Evolutionary conservation across 2,888 invertebrate species (phyloP).

Genomic region (Athripsodes cinereus): DNA sequence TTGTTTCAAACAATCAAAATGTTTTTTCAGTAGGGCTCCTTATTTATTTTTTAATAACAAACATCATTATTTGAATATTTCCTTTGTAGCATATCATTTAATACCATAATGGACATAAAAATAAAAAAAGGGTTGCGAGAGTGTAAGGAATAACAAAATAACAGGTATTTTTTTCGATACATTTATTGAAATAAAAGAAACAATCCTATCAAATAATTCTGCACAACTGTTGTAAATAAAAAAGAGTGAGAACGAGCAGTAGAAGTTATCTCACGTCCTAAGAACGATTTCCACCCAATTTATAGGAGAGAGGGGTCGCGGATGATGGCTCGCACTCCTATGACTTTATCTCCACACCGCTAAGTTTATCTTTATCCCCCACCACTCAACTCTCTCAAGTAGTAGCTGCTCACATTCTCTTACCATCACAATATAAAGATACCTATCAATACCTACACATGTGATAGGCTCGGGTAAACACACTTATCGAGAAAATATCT

Average conservation of each 20-base stretch:
- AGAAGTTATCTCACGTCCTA: conserved; percentile 18
- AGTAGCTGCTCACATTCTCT: neutral
- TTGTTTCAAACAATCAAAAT: no score
- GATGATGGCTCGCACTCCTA: conserved; percentile 4
- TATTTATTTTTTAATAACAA: no score
- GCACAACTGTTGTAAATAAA: neutral
- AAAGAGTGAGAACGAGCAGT: conserved; percentile 7
- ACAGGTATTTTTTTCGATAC: neutral
- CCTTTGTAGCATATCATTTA: no score
- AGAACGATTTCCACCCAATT: conserved; percentile 20
- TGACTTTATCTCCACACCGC: neutral
- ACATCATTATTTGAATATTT: no score
- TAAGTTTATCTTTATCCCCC: neutral
- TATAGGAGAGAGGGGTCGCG: conserved; percentile 12
- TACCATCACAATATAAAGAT: no score
- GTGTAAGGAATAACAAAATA: no score
- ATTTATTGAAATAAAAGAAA: conserved; percentile 2
- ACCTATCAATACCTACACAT: neutral
- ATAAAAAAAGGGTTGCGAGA: no score
- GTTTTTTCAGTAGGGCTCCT: no score
- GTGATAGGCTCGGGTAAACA: no score
- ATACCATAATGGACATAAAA: no score
- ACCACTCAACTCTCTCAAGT: neutral
- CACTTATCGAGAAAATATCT: no score
- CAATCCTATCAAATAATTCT: neutral